Evolutionary conservation across 2,113 vertebrate genomes (phyloP).

Genomic region (Colinus virginianus): DNA sequence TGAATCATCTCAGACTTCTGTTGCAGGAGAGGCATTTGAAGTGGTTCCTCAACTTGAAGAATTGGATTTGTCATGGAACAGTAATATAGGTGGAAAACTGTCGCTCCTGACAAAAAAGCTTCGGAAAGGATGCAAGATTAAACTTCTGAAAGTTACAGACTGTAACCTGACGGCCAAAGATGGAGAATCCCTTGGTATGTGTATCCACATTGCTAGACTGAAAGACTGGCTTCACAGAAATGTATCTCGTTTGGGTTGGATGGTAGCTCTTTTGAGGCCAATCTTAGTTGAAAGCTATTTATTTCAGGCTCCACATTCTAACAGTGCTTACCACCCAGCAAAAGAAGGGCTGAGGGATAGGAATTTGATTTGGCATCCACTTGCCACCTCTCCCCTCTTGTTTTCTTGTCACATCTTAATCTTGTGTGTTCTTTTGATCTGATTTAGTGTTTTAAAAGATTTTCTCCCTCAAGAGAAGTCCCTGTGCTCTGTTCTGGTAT

Average conservation of each 20-base stretch:
- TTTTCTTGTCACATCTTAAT: background rate
- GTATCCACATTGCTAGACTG: background rate
- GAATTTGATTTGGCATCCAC: background rate
- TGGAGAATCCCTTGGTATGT: constrained; percentile 81
- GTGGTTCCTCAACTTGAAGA: constrained; percentile 80
- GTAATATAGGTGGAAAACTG: constrained; percentile 81
- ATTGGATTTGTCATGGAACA: constrained; percentile 92
- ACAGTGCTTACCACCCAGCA: background rate
- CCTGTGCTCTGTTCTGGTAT: background rate
- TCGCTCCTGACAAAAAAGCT: constrained; percentile 79
- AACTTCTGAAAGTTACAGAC: constrained; percentile 82
- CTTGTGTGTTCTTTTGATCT: background rate
- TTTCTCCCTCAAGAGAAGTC: constrained; percentile 2
- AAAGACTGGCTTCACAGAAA: background rate
- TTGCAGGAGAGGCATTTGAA: constrained; percentile 82
- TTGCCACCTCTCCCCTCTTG: background rate
- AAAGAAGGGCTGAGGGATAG: background rate
- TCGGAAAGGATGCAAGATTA: constrained; percentile 70
- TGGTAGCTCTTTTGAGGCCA: background rate
- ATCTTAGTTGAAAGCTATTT: background rate
- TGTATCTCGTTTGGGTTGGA: background rate
- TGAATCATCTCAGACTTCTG: background rate
- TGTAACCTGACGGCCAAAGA: constrained; percentile 85
- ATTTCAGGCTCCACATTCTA: background rate
- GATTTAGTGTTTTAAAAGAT: background rate